Conservation (phyloP, 2,113 vertebrate genomes). For the Pelecanoides urinatrix region DNA sequence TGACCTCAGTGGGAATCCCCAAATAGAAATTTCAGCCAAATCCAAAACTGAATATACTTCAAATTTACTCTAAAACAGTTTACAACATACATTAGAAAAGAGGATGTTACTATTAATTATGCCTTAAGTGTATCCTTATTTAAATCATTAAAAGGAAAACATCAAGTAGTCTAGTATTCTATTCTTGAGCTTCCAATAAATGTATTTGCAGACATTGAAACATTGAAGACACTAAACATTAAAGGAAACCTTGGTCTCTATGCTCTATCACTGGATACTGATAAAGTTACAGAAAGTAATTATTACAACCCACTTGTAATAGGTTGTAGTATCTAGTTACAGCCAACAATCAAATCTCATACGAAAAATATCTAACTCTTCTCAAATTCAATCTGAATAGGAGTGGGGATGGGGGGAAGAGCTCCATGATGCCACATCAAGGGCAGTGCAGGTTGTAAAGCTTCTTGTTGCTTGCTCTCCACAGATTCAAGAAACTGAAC, state of each 20-base stretch:
- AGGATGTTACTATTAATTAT: not conserved
- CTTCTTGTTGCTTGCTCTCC: not conserved
- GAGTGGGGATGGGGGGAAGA: not conserved
- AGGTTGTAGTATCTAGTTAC: not conserved
- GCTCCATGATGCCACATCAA: not conserved
- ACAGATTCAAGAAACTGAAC: not conserved
- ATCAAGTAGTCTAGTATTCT: not conserved
- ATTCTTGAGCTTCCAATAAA: not conserved
- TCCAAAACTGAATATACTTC: not conserved
- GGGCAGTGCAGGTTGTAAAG: not conserved
- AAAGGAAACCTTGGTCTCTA: not conserved
- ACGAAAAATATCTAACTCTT: not conserved
- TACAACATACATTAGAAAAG: not conserved
- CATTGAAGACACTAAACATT: not conserved
- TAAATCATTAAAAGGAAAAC: constrained; percentile 19
- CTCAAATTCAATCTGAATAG: not conserved
- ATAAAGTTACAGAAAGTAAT: not conserved
- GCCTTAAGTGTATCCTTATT: not conserved
- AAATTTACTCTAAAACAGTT: not conserved
- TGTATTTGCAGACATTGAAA: not conserved
- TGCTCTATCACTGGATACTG: not conserved
- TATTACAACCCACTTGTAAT: not conserved
- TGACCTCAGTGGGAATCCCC: not conserved
- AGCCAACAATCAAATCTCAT: not conserved
- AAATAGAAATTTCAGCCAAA: not conserved